A percentile compares a stretch with the other conserved stretches of the same genome.
phyloP scores from a whole-genome alignment of 2,797 vertebrate species.

The Lithobates pipiens region DNA sequence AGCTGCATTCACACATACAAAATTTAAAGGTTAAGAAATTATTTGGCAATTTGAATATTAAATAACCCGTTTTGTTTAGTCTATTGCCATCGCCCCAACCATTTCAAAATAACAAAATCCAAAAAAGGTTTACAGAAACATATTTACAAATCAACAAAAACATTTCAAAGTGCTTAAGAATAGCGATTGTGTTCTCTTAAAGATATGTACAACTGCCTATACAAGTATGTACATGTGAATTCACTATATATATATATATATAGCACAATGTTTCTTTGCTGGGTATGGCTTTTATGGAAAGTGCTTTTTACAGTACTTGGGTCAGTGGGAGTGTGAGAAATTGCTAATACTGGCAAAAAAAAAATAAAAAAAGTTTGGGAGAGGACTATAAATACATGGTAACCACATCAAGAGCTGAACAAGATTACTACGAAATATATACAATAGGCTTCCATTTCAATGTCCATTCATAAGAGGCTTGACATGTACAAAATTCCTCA shows the following conservation, averaged over 20 bases:
- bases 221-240: conserved; percentile 85
- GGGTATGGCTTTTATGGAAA: conserved; percentile 84
- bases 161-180: conserved; percentile 95
- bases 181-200: conserved; percentile 83
- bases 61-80: conserved; percentile 88
- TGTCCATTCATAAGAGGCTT: conserved; percentile 70
- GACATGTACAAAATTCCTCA: conserved; percentile 71
- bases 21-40: conserved; percentile 90
- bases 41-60: conserved; percentile 89
- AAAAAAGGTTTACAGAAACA: conserved; percentile 83
- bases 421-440: conserved; percentile 73
- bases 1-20: conserved; percentile 80
- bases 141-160: conserved; percentile 88
- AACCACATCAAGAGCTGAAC: conserved; percentile 78
- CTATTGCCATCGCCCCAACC: conserved; percentile 87
- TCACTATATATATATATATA: conserved; percentile 70
- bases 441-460: conserved; percentile 68
- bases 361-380: conserved; percentile 58
- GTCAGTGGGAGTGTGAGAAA: conserved; percentile 66
- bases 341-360: conserved; percentile 46
- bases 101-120: conserved; percentile 80
- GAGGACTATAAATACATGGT: conserved; percentile 70
- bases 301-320: conserved; percentile 77
- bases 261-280: conserved; percentile 73
- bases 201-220: conserved; percentile 89